Conservation (phyloP, 2,888 invertebrate genomes). For the Dicycla oo region DNA sequence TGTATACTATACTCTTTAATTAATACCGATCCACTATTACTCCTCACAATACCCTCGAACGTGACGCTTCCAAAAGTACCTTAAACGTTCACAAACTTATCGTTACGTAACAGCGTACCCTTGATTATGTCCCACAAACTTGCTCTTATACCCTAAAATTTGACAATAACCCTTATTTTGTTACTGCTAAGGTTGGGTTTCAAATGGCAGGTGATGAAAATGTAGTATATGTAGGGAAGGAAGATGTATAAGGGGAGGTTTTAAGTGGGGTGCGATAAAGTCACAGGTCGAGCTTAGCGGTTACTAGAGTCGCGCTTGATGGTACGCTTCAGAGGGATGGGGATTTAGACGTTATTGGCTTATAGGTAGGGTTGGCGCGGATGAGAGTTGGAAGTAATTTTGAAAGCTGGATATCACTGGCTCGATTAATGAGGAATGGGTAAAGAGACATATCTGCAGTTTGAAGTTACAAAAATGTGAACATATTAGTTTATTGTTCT, state of each 20-base stretch:
- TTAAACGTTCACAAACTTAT: slow-evolving; percentile 74
- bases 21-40: slow-evolving; percentile 41
- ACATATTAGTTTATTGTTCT: too few species aligned
- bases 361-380: slow-evolving; percentile 77
- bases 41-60: slow-evolving; percentile 44
- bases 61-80: slow-evolving; percentile 66
- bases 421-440: too few species aligned
- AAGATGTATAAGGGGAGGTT: slow-evolving; percentile 69
- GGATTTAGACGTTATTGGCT: slow-evolving; percentile 83
- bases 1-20: slow-evolving; percentile 27
- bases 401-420: too few species aligned
- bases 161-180: slow-evolving; percentile 6
- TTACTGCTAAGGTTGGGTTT: slow-evolving; percentile 14
- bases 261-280: slow-evolving; percentile 81
- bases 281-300: slow-evolving; percentile 88
- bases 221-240: slow-evolving; percentile 55
- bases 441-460: too few species aligned
- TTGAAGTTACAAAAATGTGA: too few species aligned
- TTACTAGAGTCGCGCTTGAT: slow-evolving; percentile 87
- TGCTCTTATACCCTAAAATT: slow-evolving; percentile 11
- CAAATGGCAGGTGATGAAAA: neutral
- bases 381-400: too few species aligned
- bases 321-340: slow-evolving; percentile 85
- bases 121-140: slow-evolving; percentile 71
- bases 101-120: slow-evolving; percentile 77